Percentiles rank a stretch among this genome's conserved stretches.
Evolutionary conservation across 2,888 invertebrate genomes (phyloP).

Genomic region (Agrotis puta): DNA sequence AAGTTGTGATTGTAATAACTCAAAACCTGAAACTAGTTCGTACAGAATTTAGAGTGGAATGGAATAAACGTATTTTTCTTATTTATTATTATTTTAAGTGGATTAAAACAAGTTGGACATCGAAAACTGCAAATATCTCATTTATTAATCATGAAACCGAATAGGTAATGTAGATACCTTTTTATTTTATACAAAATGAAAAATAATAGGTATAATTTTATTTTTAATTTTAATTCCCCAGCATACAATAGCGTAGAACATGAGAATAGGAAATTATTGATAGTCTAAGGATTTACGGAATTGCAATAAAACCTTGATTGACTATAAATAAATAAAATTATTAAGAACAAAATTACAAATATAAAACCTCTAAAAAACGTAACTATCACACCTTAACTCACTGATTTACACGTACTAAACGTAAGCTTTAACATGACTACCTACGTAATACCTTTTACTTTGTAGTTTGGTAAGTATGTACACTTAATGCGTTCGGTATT

Average conservation of each 20-base stretch:
- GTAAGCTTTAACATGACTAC: conserved; percentile 8
- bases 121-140: background rate
- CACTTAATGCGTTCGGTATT: conserved; percentile 34
- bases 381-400: conserved; percentile 8
- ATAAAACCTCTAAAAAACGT: background rate
- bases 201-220: too few relatives aligned
- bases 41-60: background rate
- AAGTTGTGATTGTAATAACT: background rate
- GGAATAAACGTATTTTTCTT: background rate
- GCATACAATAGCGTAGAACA: too few relatives aligned
- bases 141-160: background rate
- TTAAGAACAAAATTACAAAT: background rate
- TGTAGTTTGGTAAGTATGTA: conserved; percentile 16
- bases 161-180: background rate
- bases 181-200: too few relatives aligned
- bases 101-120: background rate
- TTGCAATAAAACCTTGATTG: background rate
- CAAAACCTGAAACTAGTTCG: conserved; percentile 3
- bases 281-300: background rate
- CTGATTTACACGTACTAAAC: conserved; percentile 30
- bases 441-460: background rate
- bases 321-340: background rate
- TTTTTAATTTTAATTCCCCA: too few relatives aligned
- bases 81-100: background rate
- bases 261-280: too few relatives aligned